Evolutionary conservation across 2,113 vertebrate species (phyloP).

Genomic region (Dunckerocampus dactyliophorus): DNA sequence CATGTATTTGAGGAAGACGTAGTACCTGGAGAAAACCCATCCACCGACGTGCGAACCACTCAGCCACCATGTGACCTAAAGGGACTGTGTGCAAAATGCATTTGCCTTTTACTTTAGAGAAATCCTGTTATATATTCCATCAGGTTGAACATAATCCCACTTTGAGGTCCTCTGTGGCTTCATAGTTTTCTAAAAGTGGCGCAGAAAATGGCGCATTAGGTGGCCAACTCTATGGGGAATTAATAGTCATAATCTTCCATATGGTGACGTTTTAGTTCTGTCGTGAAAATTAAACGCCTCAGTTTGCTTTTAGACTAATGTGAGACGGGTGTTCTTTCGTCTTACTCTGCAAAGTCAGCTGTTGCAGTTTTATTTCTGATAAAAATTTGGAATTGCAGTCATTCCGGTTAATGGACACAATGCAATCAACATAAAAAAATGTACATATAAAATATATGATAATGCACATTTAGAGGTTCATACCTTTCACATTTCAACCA

Average conservation of each 20-base stretch:
- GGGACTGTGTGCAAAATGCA: constrained; percentile 27
- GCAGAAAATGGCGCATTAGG: constrained; percentile 48
- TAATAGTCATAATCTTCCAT: constrained; percentile 25
- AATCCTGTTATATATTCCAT: constrained; percentile 32
- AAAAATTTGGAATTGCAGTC: no score
- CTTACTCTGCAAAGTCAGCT: background rate
- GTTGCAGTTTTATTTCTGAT: background rate
- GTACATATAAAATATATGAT: no score
- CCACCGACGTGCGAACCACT: no score
- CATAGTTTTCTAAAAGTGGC: constrained; percentile 37
- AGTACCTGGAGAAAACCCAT: no score
- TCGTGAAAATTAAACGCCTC: constrained; percentile 10
- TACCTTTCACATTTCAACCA: no score
- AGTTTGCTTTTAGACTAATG: background rate
- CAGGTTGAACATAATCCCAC: constrained; percentile 54
- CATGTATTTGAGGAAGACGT: no score
- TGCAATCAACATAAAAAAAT: background rate
- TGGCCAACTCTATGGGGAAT: constrained; percentile 25
- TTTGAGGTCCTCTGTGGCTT: constrained; percentile 44
- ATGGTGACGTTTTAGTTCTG: constrained; percentile 11
- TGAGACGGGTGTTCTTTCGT: background rate
- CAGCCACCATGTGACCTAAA: no score
- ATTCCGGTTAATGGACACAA: background rate
- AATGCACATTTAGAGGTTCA: no score
- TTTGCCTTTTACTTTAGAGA: constrained; percentile 39